Evolutionary conservation across 2,797 vertebrate species (phyloP), one percentile per base, ranked within the genome.

Genomic region (Sebastes alutus): DNA sequence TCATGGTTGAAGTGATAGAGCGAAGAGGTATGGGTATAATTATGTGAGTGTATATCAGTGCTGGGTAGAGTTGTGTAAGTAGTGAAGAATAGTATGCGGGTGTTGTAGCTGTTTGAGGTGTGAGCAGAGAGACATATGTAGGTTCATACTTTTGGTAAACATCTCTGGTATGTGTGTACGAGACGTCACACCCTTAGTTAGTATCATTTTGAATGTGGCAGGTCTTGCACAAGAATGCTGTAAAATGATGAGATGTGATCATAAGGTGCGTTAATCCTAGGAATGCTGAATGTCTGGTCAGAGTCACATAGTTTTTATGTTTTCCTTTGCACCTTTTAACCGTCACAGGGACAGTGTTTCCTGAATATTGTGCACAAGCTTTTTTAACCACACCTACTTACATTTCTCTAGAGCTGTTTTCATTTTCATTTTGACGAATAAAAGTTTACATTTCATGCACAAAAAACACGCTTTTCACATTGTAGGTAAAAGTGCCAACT

Each of bases 391-490:
- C 9, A 25, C 5, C 32, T 30, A 30, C 16, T 52, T 65, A 62
- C 6, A 12, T 69, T 65, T 61, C 33, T 64, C n/a, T 29, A 22
- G 23, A 23, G 23, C 23, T 23, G 25, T 25, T 25, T 25, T 25
- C 3, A 3, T 23, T 66, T 84, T 71, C 1, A 2, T 67, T 87
- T 69, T 65, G 63, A 65, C 3, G 14, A 75, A 77, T 78, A 68
- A 88, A 88, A 88, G 85, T 90, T 94, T 90, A 91, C 80, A 92
- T 84, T 86, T 81, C 29, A 84, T 77, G 77, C 83, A 85, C 63
- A 72, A 74, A 76, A 84, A 70, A 71, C 7, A 68, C 72, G 65
- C 75, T 54, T 54, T 73, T 70, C 35, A 59, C 69, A 20, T 61
- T 11, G 3, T 42, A 68, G 69, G 30, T 78, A 12, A 69, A 87